Evolutionary conservation across 2,797 vertebrate species (phyloP).

Genomic region (Halcyon badia): DNA sequence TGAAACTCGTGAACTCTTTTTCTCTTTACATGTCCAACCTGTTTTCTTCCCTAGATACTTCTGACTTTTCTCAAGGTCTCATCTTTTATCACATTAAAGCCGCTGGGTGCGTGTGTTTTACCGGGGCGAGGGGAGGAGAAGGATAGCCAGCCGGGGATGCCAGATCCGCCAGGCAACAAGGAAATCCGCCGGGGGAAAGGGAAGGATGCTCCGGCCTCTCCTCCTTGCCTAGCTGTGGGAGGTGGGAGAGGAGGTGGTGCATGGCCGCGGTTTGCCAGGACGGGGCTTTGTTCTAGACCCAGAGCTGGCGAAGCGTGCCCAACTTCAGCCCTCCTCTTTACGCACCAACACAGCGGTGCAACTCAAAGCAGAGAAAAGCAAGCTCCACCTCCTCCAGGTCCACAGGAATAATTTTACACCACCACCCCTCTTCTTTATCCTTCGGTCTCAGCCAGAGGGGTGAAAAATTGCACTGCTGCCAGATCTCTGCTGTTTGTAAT

Average conservation of each 20-base stretch:
- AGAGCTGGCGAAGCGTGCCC: neutral
- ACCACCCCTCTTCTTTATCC: rapidly evolving
- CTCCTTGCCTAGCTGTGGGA: neutral
- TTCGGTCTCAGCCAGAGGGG: neutral
- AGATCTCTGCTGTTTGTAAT: rapidly evolving
- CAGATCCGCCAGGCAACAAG: neutral
- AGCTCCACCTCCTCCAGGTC: neutral
- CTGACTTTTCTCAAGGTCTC: constrained; percentile 37
- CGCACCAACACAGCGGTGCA: rapidly evolving
- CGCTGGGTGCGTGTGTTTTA: neutral
- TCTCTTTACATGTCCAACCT: constrained; percentile 58
- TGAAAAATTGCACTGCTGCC: neutral
- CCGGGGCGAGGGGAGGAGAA: neutral
- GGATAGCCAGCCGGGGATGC: neutral
- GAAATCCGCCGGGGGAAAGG: neutral
- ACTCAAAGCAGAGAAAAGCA: neutral
- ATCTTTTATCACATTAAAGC: neutral
- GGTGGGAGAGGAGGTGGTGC: neutral
- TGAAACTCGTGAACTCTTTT: constrained; percentile 81
- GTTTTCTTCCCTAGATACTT: constrained; percentile 3
- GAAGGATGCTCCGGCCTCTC: neutral
- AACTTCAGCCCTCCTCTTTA: neutral
- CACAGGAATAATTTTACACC: neutral
- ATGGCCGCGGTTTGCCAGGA: neutral
- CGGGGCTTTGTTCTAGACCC: neutral